Conservation (phyloP, 1,140 invertebrate species). For the Ips nitidus region DNA sequence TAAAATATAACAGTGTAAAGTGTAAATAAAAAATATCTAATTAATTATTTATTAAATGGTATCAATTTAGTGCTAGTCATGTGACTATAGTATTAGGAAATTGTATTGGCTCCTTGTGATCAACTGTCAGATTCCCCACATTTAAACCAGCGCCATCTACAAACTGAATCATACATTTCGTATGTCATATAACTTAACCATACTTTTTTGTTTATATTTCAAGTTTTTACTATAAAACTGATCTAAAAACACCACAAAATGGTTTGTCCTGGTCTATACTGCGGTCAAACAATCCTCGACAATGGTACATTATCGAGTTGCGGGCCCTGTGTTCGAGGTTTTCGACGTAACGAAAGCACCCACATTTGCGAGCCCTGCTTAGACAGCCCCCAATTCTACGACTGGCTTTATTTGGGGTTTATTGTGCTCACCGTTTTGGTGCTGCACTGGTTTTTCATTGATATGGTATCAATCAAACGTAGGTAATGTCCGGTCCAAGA, state of each 20-base stretch:
- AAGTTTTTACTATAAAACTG: too few species aligned
- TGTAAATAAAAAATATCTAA: too few species aligned
- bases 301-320: conserved; percentile 76
- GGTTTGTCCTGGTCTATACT: conserved; percentile 82
- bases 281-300: conserved; percentile 67
- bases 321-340: conserved; percentile 85
- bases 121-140: too few species aligned
- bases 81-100: too few species aligned
- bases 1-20: too few species aligned
- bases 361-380: conserved; percentile 77
- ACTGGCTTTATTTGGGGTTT: conserved; percentile 92
- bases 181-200: too few species aligned
- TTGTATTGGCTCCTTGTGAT: too few species aligned
- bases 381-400: conserved; percentile 79
- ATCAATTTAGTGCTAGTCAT: too few species aligned
- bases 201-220: too few species aligned
- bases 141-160: too few species aligned
- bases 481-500: conserved; percentile 54
- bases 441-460: conserved; percentile 90
- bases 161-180: too few species aligned
- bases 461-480: conserved; percentile 74
- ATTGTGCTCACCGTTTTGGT: conserved; percentile 85
- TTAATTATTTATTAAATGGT: too few species aligned
- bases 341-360: conserved; percentile 61
- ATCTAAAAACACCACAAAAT: conserved; percentile 4